phyloP scores from a whole-genome alignment of 1,140 invertebrate genomes.

The Lepidurus apus region DNA sequence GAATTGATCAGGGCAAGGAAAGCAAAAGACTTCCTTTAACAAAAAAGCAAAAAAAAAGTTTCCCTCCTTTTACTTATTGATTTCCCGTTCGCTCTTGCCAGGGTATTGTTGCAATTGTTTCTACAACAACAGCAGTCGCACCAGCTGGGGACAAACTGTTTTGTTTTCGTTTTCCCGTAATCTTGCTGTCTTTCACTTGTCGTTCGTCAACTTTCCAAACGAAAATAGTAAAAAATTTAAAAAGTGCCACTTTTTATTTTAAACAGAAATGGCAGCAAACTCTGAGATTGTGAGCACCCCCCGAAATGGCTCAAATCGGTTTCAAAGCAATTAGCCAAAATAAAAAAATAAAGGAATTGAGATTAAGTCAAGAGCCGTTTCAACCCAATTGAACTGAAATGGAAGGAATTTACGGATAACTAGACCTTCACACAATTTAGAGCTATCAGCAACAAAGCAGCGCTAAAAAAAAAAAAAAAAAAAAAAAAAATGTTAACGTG shows the following conservation, averaged over 20 bases:
- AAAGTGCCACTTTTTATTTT: not conserved
- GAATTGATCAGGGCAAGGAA: not conserved
- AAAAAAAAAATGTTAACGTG: not conserved
- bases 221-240: not conserved
- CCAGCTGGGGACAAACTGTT: not conserved
- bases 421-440: conserved; percentile 1
- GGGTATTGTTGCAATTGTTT: conserved; percentile 6
- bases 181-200: not conserved
- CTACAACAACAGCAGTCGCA: not conserved
- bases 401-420: not conserved
- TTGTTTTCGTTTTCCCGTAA: not conserved
- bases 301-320: not conserved
- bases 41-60: not conserved
- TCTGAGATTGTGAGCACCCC: not conserved
- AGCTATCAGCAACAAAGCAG: not conserved
- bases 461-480: not conserved
- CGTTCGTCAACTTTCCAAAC: not conserved
- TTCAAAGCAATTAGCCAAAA: not conserved
- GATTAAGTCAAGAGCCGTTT: not conserved
- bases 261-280: not conserved
- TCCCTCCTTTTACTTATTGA: not conserved
- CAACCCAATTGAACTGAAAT: not conserved
- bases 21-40: not conserved
- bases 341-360: not conserved
- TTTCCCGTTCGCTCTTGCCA: not conserved